Evolutionary conservation across 2,888 invertebrate genomes (phyloP).

Genomic region (Amblyteles armatorius): DNA sequence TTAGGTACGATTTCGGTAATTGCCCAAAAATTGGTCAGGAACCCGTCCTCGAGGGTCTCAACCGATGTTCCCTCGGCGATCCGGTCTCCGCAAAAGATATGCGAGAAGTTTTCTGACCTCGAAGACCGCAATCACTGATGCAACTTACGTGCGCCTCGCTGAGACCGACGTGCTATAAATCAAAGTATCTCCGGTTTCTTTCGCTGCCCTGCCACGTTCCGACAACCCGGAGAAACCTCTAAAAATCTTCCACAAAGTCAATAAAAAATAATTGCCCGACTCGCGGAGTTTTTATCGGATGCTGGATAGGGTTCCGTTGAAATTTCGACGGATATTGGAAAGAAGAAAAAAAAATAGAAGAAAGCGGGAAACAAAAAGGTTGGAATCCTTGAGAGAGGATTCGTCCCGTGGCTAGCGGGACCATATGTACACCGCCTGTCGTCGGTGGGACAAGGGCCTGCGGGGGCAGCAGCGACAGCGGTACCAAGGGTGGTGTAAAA

Average conservation of each 20-base stretch:
- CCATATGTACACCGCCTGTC: conserved; percentile 55
- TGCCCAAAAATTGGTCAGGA: conserved; percentile 80
- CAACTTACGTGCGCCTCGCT: conserved; percentile 63
- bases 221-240: conserved; percentile 34
- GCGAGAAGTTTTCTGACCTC: conserved; percentile 64
- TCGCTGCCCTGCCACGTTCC: neutral
- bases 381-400: conserved; percentile 27
- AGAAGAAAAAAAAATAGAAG: conserved; percentile 50
- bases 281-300: conserved; percentile 20
- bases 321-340: conserved; percentile 72
- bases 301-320: conserved; percentile 27
- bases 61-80: conserved; percentile 34
- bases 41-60: conserved; percentile 7
- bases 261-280: conserved; percentile 54
- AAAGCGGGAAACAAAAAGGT: neutral
- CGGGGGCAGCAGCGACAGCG: conserved; percentile 65
- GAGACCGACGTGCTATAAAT: conserved; percentile 64
- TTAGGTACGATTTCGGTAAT: conserved; percentile 84
- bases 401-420: conserved; percentile 15
- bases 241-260: conserved; percentile 46
- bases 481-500: conserved; percentile 74
- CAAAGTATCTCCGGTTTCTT: conserved; percentile 51
- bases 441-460: conserved; percentile 67
- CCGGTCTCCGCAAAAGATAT: conserved; percentile 47
- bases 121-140: conserved; percentile 65